phyloP scores from a whole-genome alignment of 1,140 invertebrate genomes.

The Hetaerina americana region DNA sequence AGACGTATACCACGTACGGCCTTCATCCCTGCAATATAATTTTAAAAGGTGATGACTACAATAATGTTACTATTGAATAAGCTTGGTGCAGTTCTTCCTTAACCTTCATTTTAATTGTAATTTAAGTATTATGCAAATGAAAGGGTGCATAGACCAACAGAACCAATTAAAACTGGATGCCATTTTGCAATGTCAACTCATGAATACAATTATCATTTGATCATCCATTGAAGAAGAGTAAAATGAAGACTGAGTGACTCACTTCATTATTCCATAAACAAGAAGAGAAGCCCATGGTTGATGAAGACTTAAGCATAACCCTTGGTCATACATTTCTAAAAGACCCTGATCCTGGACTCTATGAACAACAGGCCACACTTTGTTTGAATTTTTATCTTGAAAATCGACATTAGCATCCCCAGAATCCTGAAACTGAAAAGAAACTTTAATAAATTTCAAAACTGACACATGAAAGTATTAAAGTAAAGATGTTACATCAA shows the following conservation, averaged over 20 bases:
- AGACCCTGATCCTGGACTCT: constrained; percentile 71
- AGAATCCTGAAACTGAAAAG: constrained; percentile 20
- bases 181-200: no score
- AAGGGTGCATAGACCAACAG: no score
- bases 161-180: no score
- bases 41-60: constrained; percentile 1
- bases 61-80: background rate
- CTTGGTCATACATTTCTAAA: constrained; percentile 77
- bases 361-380: no score
- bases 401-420: constrained; percentile 9
- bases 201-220: no score
- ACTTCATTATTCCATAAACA: constrained; percentile 84
- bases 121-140: background rate
- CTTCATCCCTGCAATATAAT: constrained; percentile 63
- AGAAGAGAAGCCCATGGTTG: constrained; percentile 92
- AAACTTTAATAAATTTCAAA: no score
- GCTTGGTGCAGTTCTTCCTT: background rate
- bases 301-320: constrained; percentile 84
- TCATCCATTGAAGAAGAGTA: no score
- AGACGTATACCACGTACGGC: constrained; percentile 81
- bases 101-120: background rate
- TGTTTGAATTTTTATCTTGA: background rate
- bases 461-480: constrained; percentile 8
- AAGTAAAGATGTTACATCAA: no score
- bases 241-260: constrained; percentile 16